Conservation (phyloP, 2,888 invertebrate genomes). For the Allolobophora icterica region DNA sequence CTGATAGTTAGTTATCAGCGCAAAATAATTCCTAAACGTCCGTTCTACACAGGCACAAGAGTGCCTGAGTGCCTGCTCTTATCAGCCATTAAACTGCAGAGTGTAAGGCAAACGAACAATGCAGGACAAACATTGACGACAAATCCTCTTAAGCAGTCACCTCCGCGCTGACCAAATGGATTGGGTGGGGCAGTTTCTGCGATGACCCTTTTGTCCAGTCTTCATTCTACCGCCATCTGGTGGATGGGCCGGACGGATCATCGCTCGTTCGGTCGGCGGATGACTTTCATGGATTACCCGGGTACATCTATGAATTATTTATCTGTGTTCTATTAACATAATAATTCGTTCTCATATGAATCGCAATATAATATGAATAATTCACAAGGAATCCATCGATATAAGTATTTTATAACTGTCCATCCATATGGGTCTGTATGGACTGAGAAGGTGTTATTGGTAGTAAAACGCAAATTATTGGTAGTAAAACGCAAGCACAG, state of each 20-base stretch:
- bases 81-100: neutral
- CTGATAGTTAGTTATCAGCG: no score
- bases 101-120: neutral
- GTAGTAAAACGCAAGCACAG: neutral
- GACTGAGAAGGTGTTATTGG: neutral
- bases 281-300: neutral
- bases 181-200: neutral
- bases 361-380: neutral
- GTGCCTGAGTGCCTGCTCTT: neutral
- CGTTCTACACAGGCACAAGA: neutral
- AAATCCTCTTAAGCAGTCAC: neutral
- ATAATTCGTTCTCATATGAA: neutral
- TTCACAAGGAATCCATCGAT: neutral
- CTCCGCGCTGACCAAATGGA: neutral
- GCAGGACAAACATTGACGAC: neutral
- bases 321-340: neutral
- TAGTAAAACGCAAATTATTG: constrained; percentile 2
- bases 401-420: neutral
- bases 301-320: neutral
- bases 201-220: neutral
- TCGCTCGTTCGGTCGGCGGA: neutral
- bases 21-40: neutral
- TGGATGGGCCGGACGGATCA: neutral
- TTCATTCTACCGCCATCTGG: neutral
- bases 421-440: neutral